phyloP scores from a whole-genome alignment of 2,113 vertebrate genomes.

The Steatornis caripensis region DNA sequence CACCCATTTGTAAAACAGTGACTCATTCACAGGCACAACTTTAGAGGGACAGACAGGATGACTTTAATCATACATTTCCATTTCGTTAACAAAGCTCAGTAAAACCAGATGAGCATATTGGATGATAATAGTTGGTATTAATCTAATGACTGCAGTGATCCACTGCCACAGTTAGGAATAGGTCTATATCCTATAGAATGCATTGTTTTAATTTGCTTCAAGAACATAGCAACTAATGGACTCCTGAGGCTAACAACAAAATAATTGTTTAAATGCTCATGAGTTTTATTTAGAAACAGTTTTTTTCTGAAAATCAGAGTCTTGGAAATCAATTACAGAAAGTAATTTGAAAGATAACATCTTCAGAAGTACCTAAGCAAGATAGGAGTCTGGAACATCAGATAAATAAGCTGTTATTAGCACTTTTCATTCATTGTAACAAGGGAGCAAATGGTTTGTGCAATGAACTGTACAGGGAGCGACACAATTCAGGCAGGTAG shows the following conservation, averaged over 20 bases:
- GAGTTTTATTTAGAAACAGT: not conserved
- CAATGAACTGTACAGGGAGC: not conserved
- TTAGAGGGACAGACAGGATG: constrained; percentile 57
- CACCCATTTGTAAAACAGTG: constrained; percentile 62
- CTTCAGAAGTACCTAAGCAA: not conserved
- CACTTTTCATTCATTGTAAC: not conserved
- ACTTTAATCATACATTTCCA: constrained; percentile 66
- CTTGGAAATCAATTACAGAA: not conserved
- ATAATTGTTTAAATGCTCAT: not conserved
- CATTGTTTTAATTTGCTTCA: constrained; percentile 13
- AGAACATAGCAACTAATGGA: not conserved
- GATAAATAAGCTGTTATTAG: not conserved
- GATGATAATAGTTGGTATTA: constrained; percentile 52
- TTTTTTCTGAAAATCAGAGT: not conserved
- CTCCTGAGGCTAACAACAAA: constrained; percentile 20
- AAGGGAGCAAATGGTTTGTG: not conserved
- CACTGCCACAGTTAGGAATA: not conserved
- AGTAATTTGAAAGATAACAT: not conserved
- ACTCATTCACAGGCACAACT: constrained; percentile 51
- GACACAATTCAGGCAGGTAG: not conserved
- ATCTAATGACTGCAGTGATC: constrained; percentile 33
- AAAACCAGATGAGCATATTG: constrained; percentile 52
- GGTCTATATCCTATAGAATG: constrained; percentile 24
- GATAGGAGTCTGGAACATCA: not conserved
- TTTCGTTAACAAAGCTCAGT: constrained; percentile 51